Percentiles rank a stretch among this genome's conserved stretches.
These are phyloP conservation scores for Astropecten irregularis DNA, from an alignment of 53 echinoderm and acorn worm genomes.

Conservation along the genomic window DNA sequence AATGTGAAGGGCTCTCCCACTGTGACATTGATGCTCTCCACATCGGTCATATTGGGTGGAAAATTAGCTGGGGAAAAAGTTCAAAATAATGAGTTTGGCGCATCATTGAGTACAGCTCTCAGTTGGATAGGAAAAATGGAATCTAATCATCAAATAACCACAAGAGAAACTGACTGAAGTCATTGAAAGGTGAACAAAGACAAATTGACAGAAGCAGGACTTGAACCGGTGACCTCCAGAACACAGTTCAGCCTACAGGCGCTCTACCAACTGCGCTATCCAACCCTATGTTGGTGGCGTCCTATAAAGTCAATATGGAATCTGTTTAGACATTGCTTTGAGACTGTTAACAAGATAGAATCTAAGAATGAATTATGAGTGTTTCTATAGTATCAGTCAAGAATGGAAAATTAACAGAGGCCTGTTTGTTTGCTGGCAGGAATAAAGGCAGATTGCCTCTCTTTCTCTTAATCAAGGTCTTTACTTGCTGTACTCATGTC, in stretches of 20 bases:
- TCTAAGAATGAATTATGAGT: no score
- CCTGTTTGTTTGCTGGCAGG: not conserved
- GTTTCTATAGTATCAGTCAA: no score
- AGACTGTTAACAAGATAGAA: not conserved
- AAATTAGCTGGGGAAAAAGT: conserved; percentile 37
- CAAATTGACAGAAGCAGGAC: no score
- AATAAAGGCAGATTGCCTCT: not conserved
- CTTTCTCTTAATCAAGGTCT: no score
- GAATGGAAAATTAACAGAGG: no score
- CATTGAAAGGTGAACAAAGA: no score
- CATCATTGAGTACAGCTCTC: not conserved
- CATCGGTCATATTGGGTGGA: conserved; percentile 42
- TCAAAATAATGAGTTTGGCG: not conserved
- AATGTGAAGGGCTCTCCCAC: conserved; percentile 21
- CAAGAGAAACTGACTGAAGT: no score
- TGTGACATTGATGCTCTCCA: conserved; percentile 4
- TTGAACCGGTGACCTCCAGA: no score
- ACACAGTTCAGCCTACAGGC: not conserved
- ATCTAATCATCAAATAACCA: no score
- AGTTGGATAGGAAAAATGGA: not conserved
- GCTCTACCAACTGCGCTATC: no score
- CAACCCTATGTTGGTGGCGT: no score
- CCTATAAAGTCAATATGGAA: no score
- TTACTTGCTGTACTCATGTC: conserved; percentile 4
- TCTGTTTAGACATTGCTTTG: not conserved